phyloP scores from a whole-genome alignment of 2,888 invertebrate genomes.

The Hypena proboscidalis region DNA sequence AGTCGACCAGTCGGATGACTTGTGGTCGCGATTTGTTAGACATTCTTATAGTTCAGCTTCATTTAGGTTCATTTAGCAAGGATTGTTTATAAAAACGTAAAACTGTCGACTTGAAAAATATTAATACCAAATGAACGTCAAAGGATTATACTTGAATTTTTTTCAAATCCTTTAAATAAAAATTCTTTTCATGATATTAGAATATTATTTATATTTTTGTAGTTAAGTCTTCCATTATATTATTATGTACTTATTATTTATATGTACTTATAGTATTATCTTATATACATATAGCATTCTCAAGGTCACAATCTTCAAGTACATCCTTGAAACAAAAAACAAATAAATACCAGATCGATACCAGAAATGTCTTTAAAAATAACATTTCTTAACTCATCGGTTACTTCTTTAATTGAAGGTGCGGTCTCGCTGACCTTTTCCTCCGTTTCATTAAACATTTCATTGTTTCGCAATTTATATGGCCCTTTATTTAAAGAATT shows the following conservation, averaged over 20 bases:
- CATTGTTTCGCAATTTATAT: conserved; percentile 63
- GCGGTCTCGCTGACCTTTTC: conserved; percentile 43
- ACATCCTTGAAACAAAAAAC: not conserved
- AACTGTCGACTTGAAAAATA: too few relatives aligned
- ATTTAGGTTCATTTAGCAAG: too few relatives aligned
- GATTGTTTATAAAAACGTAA: too few relatives aligned
- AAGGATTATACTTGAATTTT: too few relatives aligned
- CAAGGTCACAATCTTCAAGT: not conserved
- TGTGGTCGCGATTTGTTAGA: not conserved
- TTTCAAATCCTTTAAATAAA: too few relatives aligned
- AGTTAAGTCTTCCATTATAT: too few relatives aligned
- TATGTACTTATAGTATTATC: too few relatives aligned
- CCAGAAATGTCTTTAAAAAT: conserved; percentile 25
- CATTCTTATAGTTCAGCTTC: conserved; percentile 12
- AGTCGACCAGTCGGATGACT: not conserved
- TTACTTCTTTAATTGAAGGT: conserved; percentile 53
- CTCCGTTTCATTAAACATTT: conserved; percentile 64
- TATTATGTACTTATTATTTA: too few relatives aligned
- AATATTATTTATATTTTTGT: too few relatives aligned
- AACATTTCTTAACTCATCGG: conserved; percentile 34
- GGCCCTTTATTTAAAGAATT: conserved; percentile 46
- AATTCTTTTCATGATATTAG: too few relatives aligned
- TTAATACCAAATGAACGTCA: too few relatives aligned
- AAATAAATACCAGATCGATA: conserved; percentile 25
- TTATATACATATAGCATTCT: too few relatives aligned